Conservation (phyloP, 2,888 invertebrate genomes). For the Aradus depressus region DNA sequence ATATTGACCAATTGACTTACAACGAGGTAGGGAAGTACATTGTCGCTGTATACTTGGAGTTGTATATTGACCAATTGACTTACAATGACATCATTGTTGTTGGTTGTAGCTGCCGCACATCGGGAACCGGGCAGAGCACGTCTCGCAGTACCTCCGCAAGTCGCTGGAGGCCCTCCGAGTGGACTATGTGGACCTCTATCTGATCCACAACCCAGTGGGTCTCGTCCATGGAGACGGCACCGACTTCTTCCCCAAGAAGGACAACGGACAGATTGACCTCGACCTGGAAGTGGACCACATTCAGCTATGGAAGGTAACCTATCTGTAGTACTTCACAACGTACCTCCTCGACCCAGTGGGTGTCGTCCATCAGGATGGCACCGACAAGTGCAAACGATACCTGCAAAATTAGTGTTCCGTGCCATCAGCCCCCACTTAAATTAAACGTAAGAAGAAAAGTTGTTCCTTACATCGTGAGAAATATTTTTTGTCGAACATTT, state of each 20-base stretch:
- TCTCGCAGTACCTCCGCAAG: constrained; percentile 50
- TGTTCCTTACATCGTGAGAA: too few species aligned
- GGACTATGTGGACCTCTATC: constrained; percentile 63
- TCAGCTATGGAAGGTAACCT: constrained; percentile 61
- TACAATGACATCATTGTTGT: too few species aligned
- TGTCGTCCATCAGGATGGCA: constrained; percentile 45
- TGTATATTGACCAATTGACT: too few species aligned
- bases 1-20: too few species aligned
- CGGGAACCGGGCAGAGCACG: constrained; percentile 55
- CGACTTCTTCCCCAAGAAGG: constrained; percentile 45
- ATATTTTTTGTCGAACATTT: too few species aligned
- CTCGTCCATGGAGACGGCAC: constrained; percentile 46
- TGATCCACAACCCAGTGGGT: constrained; percentile 65
- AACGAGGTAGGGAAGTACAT: too few species aligned
- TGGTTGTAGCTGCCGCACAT: constrained; percentile 50
- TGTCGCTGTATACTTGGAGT: too few species aligned
- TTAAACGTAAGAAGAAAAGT: too few species aligned
- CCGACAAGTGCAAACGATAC: too few species aligned
- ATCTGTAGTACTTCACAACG: too few species aligned
- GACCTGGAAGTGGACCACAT: constrained; percentile 53
- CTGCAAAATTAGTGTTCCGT: too few species aligned
- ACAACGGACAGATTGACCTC: constrained; percentile 48
- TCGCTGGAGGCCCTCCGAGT: constrained; percentile 53
- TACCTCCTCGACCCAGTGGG: constrained; percentile 69
- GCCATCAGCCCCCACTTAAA: too few species aligned